Base-by-base conservation (phyloP, 1,140 invertebrate genomes). In the Sweltsa coloradensis region DNA sequence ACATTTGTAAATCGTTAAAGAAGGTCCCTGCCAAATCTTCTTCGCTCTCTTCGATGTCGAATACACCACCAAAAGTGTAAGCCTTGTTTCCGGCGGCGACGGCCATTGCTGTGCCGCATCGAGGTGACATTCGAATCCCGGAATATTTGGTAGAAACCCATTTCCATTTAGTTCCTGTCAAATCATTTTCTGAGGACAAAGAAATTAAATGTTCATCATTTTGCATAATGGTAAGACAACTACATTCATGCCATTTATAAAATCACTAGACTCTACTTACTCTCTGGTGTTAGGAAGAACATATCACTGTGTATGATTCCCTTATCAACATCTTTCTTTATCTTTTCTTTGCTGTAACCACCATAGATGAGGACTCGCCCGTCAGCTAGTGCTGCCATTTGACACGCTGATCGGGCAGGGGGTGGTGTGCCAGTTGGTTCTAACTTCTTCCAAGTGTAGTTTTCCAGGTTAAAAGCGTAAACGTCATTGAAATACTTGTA, bases 401-500 rank as follows among this genome's bases (percentile, higher is more conserved):
- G 75, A 60, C 82, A 87, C 7, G 77, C 85, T 24, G 85, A 88
- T 53, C 88, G 67, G 6, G 85, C 75, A 34, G 71, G 59, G 0
- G 88, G 88, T 18, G 72, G 64, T 53, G 63, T 66, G 24, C 72
- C 71, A 34, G 62, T 61, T 3, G 77, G 64, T 46, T 81, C 75
- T 21, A 95, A 57, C 62, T 85, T 85, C 9, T 60, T 71, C 92
- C 92, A 96, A 5, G 72, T 70, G 55, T 89, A 81, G 0, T 74
- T 78, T 54, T 88, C 83, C 51, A 90, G 66, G 57, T 87, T 80
- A 64, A 96, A 95, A 22, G 75, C 65, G 63, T 91, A 72, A 3
- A 92, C 60, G 68, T 96, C 92, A 66, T 93, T 93, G 59, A 78
- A 92, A 65, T 95, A 96, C 56, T 84, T 84, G 59, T 83, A 94